Percentiles rank a stretch among this genome's conserved stretches.
These are phyloP conservation scores for Zosterops hypoxanthus DNA, from an alignment of 2,113 vertebrate species.

Conservation along the genomic window DNA sequence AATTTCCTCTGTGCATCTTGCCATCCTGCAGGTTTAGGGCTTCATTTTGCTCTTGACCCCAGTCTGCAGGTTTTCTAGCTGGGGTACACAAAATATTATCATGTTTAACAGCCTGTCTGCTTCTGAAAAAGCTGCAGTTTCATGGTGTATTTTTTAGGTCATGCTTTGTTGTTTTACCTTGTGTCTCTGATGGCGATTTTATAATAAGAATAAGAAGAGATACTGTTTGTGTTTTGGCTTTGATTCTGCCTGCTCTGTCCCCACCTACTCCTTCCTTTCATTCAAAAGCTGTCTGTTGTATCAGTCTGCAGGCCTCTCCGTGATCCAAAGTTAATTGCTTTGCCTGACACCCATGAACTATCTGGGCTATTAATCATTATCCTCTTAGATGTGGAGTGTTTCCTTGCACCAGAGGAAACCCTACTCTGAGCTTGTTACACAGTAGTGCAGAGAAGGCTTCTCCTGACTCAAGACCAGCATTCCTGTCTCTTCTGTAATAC, in stretches of 20 bases:
- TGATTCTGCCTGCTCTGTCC: background rate
- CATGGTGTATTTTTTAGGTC: background rate
- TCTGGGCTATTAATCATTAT: constrained; percentile 20
- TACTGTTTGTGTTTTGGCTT: background rate
- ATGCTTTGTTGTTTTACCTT: background rate
- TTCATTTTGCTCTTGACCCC: background rate
- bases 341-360: background rate
- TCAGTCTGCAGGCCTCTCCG: background rate
- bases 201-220: background rate
- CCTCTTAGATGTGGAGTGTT: constrained; percentile 1
- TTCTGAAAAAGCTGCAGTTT: background rate
- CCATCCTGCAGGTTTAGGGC: background rate
- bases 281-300: background rate
- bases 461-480: background rate
- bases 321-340: constrained; percentile 39
- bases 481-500: background rate
- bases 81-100: background rate
- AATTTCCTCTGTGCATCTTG: background rate
- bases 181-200: background rate
- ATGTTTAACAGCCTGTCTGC: background rate
- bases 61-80: background rate
- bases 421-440: background rate
- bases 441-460: background rate
- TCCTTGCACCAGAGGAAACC: background rate
- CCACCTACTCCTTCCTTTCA: background rate